Conservation (phyloP, 2,797 vertebrate genomes). For the Rhinella marina region DNA sequence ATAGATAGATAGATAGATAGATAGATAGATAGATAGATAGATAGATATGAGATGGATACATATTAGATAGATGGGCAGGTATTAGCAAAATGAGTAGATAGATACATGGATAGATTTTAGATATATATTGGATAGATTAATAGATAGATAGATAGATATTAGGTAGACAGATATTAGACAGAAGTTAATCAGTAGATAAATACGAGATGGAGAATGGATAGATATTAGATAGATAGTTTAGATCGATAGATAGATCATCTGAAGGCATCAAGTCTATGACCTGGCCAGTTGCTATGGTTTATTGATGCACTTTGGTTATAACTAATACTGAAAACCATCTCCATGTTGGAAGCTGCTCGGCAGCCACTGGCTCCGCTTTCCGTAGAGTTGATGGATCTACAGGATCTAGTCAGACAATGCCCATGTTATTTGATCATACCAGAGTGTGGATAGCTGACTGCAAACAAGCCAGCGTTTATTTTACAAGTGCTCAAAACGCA, state of each 20-base stretch:
- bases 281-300: neutral
- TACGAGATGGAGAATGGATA: neutral
- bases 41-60: neutral
- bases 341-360: constrained; percentile 45
- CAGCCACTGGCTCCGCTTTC: constrained; percentile 32
- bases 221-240: neutral
- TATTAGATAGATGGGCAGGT: neutral
- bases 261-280: neutral
- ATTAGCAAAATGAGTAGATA: neutral
- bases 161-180: no score
- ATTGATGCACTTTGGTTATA: neutral
- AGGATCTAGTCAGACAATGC: constrained; percentile 40
- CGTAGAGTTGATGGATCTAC: constrained; percentile 7
- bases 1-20: neutral
- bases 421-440: constrained; percentile 29
- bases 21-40: neutral
- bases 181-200: neutral
- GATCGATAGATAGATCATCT: neutral
- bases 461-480: constrained; percentile 70
- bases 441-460: constrained; percentile 64
- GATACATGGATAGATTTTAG: neutral
- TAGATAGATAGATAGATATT: no score
- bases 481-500: constrained; percentile 77
- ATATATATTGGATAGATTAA: neutral
- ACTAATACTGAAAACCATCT: neutral